Evolutionary conservation across 2,113 vertebrate species (phyloP), one percentile per base, ranked within the genome.

Genomic region (Lepus timidus): DNA sequence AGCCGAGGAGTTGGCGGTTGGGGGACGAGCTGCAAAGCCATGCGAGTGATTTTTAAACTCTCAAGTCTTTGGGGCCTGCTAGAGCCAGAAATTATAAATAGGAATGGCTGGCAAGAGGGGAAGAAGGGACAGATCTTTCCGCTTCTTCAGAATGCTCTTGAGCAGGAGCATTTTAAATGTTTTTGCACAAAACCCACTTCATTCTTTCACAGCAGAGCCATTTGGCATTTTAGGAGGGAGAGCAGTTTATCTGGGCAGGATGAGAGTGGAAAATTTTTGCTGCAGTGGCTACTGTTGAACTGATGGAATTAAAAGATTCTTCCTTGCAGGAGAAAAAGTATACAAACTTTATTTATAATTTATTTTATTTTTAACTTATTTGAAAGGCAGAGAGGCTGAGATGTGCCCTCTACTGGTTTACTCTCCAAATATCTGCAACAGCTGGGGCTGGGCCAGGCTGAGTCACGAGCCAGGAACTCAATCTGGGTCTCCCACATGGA

Each of bases 31-130:
- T 25, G 20, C 11, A 74, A 88, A 94, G 12, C 9, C n/a, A 3
- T 11, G 33, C 22, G 65, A 92, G 36, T 33, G 80, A 80, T 90
- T 88, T 94, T 78, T 52, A 87, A 94, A 89, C 65, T 68, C 84
- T 89, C 70, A 61, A 71, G 55, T 93, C 80, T 39, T 91, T 94
- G 51, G 86, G 67, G 82, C 67, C 49, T 1, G 0, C 16, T n/a
- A 58, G 65, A 0, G 2, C 67, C 55, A 84, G 85, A 62, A 90
- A 49, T 76, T 92, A 71, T 94, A 85, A 91, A 82, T 79, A 90
- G 39, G 51, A 91, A 61, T 25, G 31, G 19, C 68, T 93, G 76
- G 76, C n/a, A 85, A 82, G 61, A 83, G 25, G 36, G 71, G 55
- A 12, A 9, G 20, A 79, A 79, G 76, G 73, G 61, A 68, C 31